Percentiles rank a stretch among this genome's conserved stretches.
Conservation (phyloP, 2,888 invertebrate species). For the Bruchidius siliquastri region DNA sequence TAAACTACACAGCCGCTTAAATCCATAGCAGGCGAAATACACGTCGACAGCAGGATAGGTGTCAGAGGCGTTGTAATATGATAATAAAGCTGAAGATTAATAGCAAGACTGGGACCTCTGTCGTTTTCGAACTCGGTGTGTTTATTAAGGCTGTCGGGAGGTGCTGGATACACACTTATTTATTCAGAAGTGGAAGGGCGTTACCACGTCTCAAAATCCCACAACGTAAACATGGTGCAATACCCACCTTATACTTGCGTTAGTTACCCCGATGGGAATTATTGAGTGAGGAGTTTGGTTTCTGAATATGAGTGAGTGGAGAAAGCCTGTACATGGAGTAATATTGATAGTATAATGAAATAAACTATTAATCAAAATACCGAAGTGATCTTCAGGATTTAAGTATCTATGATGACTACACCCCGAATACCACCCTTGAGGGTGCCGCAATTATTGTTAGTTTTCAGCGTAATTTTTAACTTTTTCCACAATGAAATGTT, state of each 20-base stretch:
- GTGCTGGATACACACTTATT: background rate
- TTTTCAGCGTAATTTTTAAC: too few relatives aligned
- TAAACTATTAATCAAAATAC: too few relatives aligned
- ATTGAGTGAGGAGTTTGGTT: too few relatives aligned
- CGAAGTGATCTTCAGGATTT: too few relatives aligned
- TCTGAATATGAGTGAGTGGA: too few relatives aligned
- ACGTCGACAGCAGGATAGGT: slow-evolving; percentile 28
- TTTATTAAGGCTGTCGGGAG: slow-evolving; percentile 38
- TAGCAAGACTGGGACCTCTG: slow-evolving; percentile 35
- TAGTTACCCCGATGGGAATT: too few relatives aligned
- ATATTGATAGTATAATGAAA: too few relatives aligned
- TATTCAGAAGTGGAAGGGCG: background rate
- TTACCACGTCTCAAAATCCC: background rate
- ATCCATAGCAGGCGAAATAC: background rate
- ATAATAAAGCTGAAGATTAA: slow-evolving; percentile 41
- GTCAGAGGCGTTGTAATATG: slow-evolving; percentile 40
- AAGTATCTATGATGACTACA: too few relatives aligned
- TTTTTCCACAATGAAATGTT: too few relatives aligned
- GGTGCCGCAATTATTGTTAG: too few relatives aligned
- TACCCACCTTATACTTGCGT: background rate
- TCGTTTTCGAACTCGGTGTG: slow-evolving; percentile 41
- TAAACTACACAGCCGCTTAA: background rate
- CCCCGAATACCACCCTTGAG: too few relatives aligned
- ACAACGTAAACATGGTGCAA: background rate
- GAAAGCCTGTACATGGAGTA: too few relatives aligned